These are phyloP conservation scores for Sinocyclocheilus rhinocerous DNA, from an alignment of 2,113 vertebrate genomes.

Conservation along the genomic window DNA sequence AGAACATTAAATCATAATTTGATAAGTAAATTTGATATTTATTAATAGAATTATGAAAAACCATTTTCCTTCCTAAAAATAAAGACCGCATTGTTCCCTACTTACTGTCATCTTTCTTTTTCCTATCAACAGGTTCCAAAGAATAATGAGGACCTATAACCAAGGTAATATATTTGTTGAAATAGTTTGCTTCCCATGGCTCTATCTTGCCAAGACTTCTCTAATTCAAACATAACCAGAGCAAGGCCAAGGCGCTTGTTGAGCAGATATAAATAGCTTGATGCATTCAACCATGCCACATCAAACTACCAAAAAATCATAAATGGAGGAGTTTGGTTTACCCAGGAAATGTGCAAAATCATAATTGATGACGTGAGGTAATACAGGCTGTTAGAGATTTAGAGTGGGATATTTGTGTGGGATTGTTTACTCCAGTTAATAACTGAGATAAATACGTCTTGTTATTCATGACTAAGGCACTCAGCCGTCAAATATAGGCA, in stretches of 20 bases:
- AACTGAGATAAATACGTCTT: background rate
- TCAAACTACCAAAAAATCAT: background rate
- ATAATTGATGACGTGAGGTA: background rate
- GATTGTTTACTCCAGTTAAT: slow-evolving; percentile 20
- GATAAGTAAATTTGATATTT: slow-evolving; percentile 20
- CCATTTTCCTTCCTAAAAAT: slow-evolving; percentile 9
- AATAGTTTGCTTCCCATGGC: background rate
- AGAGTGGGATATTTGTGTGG: slow-evolving; percentile 12
- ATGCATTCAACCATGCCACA: background rate
- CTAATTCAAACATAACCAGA: background rate
- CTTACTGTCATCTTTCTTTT: background rate
- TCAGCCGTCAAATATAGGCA: background rate
- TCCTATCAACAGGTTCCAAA: background rate
- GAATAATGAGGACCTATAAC: background rate
- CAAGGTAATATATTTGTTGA: slow-evolving; percentile 10
- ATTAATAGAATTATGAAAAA: background rate
- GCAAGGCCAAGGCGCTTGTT: background rate
- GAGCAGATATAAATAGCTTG: background rate
- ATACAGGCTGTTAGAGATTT: background rate
- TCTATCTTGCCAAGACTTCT: too few relatives aligned
- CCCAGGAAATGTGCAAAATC: background rate
- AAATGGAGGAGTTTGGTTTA: background rate
- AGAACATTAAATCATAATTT: slow-evolving; percentile 17
- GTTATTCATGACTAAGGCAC: slow-evolving; percentile 21
- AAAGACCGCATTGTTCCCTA: background rate